phyloP scores from a whole-genome alignment of 2,888 invertebrate genomes.

The Sesamia inferens region DNA sequence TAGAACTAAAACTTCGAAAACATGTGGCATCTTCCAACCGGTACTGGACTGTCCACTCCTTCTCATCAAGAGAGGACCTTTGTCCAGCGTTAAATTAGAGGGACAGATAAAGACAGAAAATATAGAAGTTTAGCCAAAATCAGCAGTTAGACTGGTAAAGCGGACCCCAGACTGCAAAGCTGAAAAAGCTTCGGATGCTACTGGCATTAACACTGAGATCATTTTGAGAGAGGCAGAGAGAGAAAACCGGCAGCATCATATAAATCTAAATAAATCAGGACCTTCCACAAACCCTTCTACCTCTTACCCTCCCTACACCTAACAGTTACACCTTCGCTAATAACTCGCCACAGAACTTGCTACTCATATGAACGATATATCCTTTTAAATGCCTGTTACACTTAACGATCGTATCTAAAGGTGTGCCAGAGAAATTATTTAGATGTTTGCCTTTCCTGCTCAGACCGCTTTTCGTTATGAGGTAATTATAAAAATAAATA shows the following conservation, averaged over 20 bases:
- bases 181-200: too few relatives aligned
- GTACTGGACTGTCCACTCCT: too few relatives aligned
- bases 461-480: slow-evolving; percentile 39
- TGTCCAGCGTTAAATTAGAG: too few relatives aligned
- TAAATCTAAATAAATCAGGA: slow-evolving; percentile 11
- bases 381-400: slow-evolving; percentile 75
- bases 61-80: too few relatives aligned
- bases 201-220: not conserved
- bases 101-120: too few relatives aligned
- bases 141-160: too few relatives aligned
- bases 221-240: too few relatives aligned
- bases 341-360: slow-evolving; percentile 62
- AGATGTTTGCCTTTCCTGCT: slow-evolving; percentile 63
- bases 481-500: too few relatives aligned
- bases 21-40: too few relatives aligned
- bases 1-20: too few relatives aligned
- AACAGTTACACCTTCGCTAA: slow-evolving; percentile 61
- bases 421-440: slow-evolving; percentile 69
- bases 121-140: too few relatives aligned
- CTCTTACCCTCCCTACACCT: slow-evolving; percentile 32
- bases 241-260: not conserved
- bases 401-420: slow-evolving; percentile 64
- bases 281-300: slow-evolving; percentile 4
- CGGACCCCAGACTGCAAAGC: too few relatives aligned
- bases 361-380: slow-evolving; percentile 80